Evolutionary conservation across 2,888 invertebrate genomes (phyloP).

Genomic region (Carterocephalus palaemon): DNA sequence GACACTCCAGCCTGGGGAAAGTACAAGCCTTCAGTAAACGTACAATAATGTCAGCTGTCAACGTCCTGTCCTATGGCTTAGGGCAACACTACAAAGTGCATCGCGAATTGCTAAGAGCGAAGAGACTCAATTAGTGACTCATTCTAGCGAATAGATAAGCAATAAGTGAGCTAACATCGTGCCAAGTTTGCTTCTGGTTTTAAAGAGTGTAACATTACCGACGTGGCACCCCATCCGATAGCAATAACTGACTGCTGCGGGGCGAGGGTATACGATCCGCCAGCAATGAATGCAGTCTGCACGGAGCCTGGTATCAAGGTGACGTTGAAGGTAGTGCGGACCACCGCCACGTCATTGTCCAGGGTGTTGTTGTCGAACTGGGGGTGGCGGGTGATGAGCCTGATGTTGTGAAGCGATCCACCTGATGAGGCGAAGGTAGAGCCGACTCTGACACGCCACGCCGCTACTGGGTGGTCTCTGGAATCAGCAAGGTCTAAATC

Average conservation of each 20-base stretch:
- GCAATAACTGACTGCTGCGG: conserved; percentile 45
- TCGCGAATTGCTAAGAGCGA: too few species aligned
- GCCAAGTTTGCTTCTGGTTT: background rate
- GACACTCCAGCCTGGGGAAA: conserved; percentile 29
- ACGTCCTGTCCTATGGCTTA: background rate
- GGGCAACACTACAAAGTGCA: conserved; percentile 7
- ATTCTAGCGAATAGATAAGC: too few species aligned
- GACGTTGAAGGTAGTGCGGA: conserved; percentile 45
- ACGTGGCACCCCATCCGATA: conserved; percentile 59
- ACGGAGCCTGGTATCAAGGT: conserved; percentile 37
- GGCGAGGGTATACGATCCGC: conserved; percentile 40
- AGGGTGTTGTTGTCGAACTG: conserved; percentile 39
- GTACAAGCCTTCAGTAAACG: conserved; percentile 3
- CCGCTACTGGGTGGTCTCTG: conserved; percentile 40
- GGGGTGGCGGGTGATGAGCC: conserved; percentile 46
- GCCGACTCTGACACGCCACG: conserved; percentile 60
- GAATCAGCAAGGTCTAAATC: conserved; percentile 22
- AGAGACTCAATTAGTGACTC: too few species aligned
- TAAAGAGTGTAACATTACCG: conserved; percentile 37
- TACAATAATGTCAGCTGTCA: conserved; percentile 1
- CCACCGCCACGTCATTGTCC: conserved; percentile 50
- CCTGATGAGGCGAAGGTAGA: conserved; percentile 44
- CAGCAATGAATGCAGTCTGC: conserved; percentile 46
- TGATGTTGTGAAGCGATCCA: conserved; percentile 47
- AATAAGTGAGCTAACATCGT: too few species aligned